These are phyloP conservation scores for Genyomyrus donnyi DNA, from an alignment of 2,113 vertebrate genomes.

Conservation along the genomic window DNA sequence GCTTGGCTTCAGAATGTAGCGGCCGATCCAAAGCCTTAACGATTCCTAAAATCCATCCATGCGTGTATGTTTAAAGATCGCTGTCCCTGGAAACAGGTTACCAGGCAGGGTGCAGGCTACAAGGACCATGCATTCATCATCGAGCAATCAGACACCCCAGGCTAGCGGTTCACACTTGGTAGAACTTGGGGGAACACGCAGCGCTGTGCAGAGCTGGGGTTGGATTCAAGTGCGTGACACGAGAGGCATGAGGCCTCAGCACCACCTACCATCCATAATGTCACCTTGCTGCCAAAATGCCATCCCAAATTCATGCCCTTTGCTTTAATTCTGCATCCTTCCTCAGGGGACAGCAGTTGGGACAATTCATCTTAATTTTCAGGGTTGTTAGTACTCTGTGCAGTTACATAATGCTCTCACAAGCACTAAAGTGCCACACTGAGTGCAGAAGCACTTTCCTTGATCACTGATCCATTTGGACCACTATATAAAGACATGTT, in stretches of 20 bases:
- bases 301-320: not conserved
- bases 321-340: not conserved
- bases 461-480: not conserved
- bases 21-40: not conserved
- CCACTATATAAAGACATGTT: not conserved
- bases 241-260: not conserved
- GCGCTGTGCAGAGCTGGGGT: not conserved
- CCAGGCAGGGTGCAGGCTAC: not conserved
- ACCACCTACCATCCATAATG: not conserved
- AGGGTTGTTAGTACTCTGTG: not conserved
- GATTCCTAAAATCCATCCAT: not conserved
- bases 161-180: not conserved
- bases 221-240: not conserved
- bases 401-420: slow-evolving; percentile 6
- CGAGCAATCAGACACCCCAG: not conserved
- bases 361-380: not conserved
- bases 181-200: not conserved
- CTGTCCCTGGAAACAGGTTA: not conserved
- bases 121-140: not conserved
- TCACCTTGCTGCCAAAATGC: not conserved
- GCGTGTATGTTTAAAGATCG: not conserved
- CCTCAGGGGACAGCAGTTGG: not conserved
- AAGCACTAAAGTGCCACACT: not conserved
- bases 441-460: not conserved
- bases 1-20: not conserved